Conservation (phyloP, 2,113 vertebrate species). For the Sceloporus tristichus region DNA sequence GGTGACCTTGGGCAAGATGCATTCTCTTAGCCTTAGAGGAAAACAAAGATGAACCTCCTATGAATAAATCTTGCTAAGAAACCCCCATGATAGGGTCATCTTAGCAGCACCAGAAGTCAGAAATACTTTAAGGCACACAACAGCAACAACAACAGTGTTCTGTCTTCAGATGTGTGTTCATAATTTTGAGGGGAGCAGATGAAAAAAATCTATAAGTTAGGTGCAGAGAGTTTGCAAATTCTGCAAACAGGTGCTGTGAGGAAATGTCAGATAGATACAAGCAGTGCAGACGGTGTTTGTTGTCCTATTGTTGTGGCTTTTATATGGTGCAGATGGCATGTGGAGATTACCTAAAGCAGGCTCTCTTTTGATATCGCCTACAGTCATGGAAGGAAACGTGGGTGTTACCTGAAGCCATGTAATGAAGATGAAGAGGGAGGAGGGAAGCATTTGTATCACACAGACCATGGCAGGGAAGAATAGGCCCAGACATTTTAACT, state of each 20-base stretch:
- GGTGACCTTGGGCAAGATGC: too few relatives aligned
- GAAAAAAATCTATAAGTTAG: slow-evolving; percentile 11
- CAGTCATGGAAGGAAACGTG: slow-evolving; percentile 67
- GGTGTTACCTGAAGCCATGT: slow-evolving; percentile 64
- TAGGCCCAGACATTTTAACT: slow-evolving; percentile 45
- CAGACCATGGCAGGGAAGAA: slow-evolving; percentile 18
- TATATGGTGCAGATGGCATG: slow-evolving; percentile 61
- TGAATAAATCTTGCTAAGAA: too few relatives aligned
- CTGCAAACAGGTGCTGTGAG: slow-evolving; percentile 45
- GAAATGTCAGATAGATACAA: slow-evolving; percentile 70
- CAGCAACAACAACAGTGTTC: neutral
- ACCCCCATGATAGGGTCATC: too few relatives aligned
- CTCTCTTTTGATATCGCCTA: slow-evolving; percentile 67
- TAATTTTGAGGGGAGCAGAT: neutral
- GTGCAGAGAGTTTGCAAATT: slow-evolving; percentile 46
- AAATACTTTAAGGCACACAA: too few relatives aligned
- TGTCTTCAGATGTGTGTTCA: neutral
- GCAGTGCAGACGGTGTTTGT: slow-evolving; percentile 66
- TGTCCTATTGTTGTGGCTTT: slow-evolving; percentile 77
- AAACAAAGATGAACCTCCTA: too few relatives aligned
- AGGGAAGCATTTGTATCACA: neutral
- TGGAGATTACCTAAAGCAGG: slow-evolving; percentile 59
- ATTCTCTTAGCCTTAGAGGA: too few relatives aligned
- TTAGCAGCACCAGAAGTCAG: too few relatives aligned
- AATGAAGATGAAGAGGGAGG: neutral